phyloP scores from a whole-genome alignment of 2,888 invertebrate genomes.

The Thysanoteuthis rhombus region DNA sequence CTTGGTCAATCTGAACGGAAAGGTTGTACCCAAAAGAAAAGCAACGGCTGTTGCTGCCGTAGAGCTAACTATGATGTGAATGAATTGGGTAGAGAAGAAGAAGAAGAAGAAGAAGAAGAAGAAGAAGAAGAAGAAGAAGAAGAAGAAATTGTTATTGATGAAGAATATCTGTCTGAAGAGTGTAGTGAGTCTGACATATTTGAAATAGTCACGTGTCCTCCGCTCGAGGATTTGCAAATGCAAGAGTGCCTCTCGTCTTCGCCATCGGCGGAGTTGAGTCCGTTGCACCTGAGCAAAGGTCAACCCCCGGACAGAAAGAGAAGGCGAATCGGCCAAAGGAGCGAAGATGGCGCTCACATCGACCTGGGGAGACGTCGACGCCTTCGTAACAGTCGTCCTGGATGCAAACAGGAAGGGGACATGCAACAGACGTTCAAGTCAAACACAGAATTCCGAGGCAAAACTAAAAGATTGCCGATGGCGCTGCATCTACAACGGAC shows the following conservation, averaged over 20 bases:
- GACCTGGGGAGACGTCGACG: neutral
- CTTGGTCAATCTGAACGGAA: neutral
- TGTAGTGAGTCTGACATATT: neutral
- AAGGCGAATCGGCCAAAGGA: neutral
- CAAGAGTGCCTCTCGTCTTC: neutral
- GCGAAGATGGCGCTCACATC: neutral
- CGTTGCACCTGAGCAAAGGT: neutral
- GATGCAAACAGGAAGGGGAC: neutral
- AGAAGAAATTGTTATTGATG: neutral
- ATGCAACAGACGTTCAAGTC: neutral
- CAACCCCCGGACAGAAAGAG: neutral
- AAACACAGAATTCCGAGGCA: neutral
- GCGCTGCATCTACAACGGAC: neutral
- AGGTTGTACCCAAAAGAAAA: neutral
- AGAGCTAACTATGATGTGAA: neutral
- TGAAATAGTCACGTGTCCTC: neutral
- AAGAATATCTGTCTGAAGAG: neutral
- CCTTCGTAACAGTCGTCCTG: neutral
- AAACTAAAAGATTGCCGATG: neutral
- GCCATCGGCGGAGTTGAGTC: neutral
- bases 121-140: neutral
- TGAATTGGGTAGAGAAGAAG: neutral
- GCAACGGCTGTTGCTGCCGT: neutral
- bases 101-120: neutral
- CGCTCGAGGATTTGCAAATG: neutral